A percentile compares a stretch with the other conserved stretches of the same genome.
These are phyloP conservation scores for Lithophane semibrunnea DNA, from an alignment of 2,888 invertebrate species.

Conservation along the genomic window DNA sequence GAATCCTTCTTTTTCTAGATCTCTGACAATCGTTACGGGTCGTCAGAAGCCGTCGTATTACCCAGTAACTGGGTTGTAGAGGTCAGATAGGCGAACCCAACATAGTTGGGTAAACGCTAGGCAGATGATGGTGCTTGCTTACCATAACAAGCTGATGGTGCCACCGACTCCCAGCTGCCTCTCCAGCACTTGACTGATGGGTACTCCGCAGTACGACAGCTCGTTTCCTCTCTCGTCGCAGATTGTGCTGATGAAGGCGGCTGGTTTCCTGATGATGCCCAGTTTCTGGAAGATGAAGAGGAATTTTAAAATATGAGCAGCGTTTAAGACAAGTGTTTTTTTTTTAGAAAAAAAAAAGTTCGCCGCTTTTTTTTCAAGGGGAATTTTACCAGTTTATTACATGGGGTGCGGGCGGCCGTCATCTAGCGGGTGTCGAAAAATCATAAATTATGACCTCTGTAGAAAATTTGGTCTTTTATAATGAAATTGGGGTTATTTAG, in stretches of 20 bases:
- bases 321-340: too few relatives aligned
- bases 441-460: too few relatives aligned
- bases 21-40: too few relatives aligned
- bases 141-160: constrained; percentile 98
- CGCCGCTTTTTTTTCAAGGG: too few relatives aligned
- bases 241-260: constrained; percentile 99
- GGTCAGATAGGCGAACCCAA: background rate
- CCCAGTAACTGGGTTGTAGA: background rate
- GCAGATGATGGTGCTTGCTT: constrained; percentile 62
- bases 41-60: background rate
- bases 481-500: too few relatives aligned
- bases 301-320: background rate
- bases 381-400: too few relatives aligned
- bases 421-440: too few relatives aligned
- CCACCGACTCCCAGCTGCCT: constrained; percentile 99
- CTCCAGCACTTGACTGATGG: constrained; percentile 96
- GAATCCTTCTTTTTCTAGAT: too few relatives aligned
- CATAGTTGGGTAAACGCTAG: background rate
- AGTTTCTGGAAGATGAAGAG: constrained; percentile 92
- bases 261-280: constrained; percentile 99
- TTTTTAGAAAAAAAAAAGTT: too few relatives aligned
- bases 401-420: too few relatives aligned
- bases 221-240: constrained; percentile 99
- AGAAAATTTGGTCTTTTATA: too few relatives aligned
- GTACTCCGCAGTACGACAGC: constrained; percentile 98